A percentile compares a stretch with the other conserved stretches of the same genome.
Evolutionary conservation across 2,113 vertebrate genomes (phyloP).

Genomic region (Dinomys branickii): DNA sequence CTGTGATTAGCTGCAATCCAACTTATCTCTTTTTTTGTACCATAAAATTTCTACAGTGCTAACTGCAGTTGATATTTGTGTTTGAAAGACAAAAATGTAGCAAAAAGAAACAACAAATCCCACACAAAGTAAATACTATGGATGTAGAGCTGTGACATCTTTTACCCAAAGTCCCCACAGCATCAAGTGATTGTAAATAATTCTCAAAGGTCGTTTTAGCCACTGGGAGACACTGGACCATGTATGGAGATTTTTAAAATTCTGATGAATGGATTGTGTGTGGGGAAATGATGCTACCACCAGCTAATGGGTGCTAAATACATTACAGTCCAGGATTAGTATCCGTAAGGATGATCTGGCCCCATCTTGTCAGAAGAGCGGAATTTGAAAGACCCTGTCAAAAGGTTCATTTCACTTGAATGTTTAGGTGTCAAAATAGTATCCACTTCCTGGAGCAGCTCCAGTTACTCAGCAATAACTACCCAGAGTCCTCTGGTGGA

Average conservation of each 20-base stretch:
- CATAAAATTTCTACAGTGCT: neutral
- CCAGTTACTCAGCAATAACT: neutral
- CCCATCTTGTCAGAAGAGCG: neutral
- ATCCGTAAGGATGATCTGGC: neutral
- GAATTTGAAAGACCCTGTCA: neutral
- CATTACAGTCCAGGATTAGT: neutral
- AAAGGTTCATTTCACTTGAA: neutral
- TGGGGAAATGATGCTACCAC: too few relatives aligned
- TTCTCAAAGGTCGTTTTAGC: neutral
- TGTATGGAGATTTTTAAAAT: neutral
- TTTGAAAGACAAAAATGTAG: neutral
- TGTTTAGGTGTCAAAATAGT: neutral
- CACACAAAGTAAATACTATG: neutral
- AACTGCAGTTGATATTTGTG: neutral
- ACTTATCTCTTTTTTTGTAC: neutral
- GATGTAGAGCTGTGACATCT: neutral
- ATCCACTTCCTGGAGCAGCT: neutral
- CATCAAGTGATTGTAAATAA: neutral
- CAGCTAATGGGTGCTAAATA: neutral
- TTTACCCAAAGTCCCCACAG: neutral
- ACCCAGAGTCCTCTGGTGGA: neutral
- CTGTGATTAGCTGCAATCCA: neutral
- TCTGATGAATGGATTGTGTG: neutral
- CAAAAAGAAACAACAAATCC: neutral
- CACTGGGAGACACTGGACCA: neutral